Conservation (phyloP, 2,113 vertebrate species). For the Plecturocebus donacophilus region DNA sequence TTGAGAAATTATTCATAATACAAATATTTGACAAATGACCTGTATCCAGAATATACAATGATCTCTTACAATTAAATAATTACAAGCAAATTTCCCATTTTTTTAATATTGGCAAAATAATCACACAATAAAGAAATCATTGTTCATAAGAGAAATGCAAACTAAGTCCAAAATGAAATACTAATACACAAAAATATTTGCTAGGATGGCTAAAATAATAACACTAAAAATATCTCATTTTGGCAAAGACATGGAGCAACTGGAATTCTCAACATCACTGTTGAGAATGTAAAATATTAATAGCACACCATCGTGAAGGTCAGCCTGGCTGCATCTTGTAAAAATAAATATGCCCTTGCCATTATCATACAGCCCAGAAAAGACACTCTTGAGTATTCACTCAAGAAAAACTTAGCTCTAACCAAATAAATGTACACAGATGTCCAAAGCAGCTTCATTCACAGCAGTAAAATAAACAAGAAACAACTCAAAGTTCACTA, state of each 20-base stretch:
- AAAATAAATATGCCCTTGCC: not conserved
- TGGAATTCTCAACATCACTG: not conserved
- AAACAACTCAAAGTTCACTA: not conserved
- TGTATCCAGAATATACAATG: not conserved
- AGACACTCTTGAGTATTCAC: not conserved
- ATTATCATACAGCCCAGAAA: not conserved
- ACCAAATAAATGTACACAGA: not conserved
- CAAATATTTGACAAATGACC: not conserved
- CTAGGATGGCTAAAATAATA: not conserved
- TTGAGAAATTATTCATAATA: not conserved
- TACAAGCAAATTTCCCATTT: not conserved
- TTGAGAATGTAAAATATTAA: not conserved
- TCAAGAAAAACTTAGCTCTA: not conserved
- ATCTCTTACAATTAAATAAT: conserved; percentile 17
- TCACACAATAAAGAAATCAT: not conserved
- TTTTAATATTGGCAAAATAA: not conserved
- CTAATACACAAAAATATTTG: not conserved
- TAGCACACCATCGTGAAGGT: not conserved
- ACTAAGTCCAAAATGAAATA: not conserved
- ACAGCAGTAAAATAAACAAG: not conserved
- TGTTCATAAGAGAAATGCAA: not conserved
- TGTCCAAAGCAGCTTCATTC: not conserved
- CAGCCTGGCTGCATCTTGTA: not conserved
- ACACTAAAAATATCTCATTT: not conserved
- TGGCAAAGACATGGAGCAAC: not conserved